Evolutionary conservation across 2,113 vertebrate genomes (phyloP).

Genomic region (Scytalopus superciliaris): DNA sequence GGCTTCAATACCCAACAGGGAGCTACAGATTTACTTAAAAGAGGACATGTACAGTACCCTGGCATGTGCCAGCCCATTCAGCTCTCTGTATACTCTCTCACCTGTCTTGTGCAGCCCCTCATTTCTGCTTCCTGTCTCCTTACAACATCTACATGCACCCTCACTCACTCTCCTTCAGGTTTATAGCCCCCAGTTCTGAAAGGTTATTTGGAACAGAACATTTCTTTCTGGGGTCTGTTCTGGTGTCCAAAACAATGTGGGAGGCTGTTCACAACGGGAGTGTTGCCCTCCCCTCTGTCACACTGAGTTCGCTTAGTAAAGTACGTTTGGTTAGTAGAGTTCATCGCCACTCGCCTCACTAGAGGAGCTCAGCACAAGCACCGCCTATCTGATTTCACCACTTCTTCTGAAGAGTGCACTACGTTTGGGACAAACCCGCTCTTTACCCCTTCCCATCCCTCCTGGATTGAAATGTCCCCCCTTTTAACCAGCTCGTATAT

Average conservation of each 20-base stretch:
- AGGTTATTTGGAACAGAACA: constrained; percentile 55
- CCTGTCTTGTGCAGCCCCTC: background rate
- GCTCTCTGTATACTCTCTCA: background rate
- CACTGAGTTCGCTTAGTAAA: constrained; percentile 66
- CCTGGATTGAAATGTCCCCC: constrained; percentile 96
- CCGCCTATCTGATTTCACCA: constrained; percentile 88
- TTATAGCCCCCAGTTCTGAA: constrained; percentile 7
- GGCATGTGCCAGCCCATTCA: background rate
- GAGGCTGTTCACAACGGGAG: constrained; percentile 33
- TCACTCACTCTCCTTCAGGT: constrained; percentile 38
- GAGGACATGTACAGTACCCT: constrained; percentile 21
- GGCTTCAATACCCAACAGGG: background rate
- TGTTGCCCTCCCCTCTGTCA: constrained; percentile 46
- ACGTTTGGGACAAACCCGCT: constrained; percentile 95
- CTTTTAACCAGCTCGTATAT: constrained; percentile 93
- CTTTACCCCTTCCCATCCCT: constrained; percentile 98
- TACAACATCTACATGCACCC: constrained; percentile 61
- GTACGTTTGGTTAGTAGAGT: constrained; percentile 66
- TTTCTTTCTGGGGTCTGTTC: constrained; percentile 23
- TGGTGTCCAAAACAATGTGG: constrained; percentile 30
- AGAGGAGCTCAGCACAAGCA: constrained; percentile 87
- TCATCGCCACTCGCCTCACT: constrained; percentile 39
- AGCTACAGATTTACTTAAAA: constrained; percentile 17
- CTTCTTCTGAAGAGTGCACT: constrained; percentile 94
- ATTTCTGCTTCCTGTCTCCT: constrained; percentile 32